phyloP scores from a whole-genome alignment of 2,113 vertebrate species.

The Neopipo cinnamomea region DNA sequence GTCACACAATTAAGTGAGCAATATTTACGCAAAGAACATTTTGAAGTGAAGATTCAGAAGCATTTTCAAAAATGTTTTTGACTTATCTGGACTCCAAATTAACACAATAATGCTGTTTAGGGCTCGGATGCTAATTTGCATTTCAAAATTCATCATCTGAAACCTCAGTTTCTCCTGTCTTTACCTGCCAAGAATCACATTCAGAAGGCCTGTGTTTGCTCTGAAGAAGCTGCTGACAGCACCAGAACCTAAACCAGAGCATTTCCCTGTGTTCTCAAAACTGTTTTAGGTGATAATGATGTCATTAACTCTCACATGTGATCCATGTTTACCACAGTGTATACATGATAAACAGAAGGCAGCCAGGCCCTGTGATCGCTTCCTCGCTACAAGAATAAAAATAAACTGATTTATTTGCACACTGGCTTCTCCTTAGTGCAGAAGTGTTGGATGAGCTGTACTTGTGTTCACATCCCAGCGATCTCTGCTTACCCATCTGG shows the following conservation, averaged over 20 bases:
- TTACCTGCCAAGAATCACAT: slow-evolving; percentile 49
- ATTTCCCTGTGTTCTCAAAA: not conserved
- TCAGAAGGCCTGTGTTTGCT: slow-evolving; percentile 26
- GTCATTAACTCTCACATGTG: slow-evolving; percentile 12
- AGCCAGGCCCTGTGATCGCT: not conserved
- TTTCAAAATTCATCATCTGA: slow-evolving; percentile 22
- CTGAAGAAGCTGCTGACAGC: slow-evolving; percentile 44
- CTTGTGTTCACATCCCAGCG: not conserved
- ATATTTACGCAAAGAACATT: not conserved
- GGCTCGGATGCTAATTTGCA: not conserved
- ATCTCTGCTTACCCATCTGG: slow-evolving; percentile 87
- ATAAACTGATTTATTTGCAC: not conserved
- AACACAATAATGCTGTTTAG: not conserved
- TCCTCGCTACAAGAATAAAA: not conserved
- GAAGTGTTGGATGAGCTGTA: not conserved
- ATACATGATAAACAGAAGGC: not conserved
- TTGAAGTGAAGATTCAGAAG: not conserved
- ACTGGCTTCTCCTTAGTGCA: not conserved
- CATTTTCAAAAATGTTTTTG: not conserved
- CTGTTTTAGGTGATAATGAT: slow-evolving; percentile 45
- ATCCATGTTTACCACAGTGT: not conserved
- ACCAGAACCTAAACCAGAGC: slow-evolving; percentile 6
- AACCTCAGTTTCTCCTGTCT: not conserved
- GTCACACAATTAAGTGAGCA: not conserved
- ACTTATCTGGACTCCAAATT: not conserved